phyloP scores from a whole-genome alignment of 2,888 invertebrate species.

The Volucella zonaria region DNA sequence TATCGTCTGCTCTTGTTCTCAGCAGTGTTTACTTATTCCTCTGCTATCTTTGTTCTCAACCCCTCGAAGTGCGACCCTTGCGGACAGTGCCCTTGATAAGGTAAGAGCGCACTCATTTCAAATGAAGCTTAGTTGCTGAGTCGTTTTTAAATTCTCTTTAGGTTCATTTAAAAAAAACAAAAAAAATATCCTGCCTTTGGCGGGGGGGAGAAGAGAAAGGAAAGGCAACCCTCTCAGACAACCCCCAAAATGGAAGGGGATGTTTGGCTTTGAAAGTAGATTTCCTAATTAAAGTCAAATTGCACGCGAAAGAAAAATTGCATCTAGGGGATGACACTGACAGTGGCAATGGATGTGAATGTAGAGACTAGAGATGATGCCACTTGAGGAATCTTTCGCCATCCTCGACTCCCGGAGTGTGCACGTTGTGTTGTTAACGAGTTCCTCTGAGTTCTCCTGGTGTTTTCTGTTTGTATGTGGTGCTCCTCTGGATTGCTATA shows the following conservation, averaged over 20 bases:
- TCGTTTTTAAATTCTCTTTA: slow-evolving; percentile 11
- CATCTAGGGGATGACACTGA: neutral
- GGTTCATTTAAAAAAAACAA: slow-evolving; percentile 35
- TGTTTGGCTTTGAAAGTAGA: neutral
- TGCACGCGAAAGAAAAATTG: slow-evolving; percentile 15
- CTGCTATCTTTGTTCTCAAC: neutral
- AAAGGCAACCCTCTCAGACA: neutral
- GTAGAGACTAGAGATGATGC: too few relatives aligned
- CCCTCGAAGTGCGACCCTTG: neutral
- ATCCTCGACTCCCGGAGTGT: too few relatives aligned
- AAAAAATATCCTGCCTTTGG: slow-evolving; percentile 32
- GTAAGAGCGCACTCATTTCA: neutral
- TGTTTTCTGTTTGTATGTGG: neutral
- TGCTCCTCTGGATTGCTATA: slow-evolving; percentile 3
- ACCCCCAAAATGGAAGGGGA: too few relatives aligned
- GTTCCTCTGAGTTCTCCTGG: neutral
- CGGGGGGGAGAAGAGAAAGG: neutral
- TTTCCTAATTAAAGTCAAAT: slow-evolving; percentile 53
- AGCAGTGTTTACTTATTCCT: neutral
- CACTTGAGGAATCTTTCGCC: slow-evolving; percentile 13
- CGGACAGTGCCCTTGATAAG: too few relatives aligned
- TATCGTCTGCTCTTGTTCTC: slow-evolving; percentile 13
- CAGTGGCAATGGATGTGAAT: too few relatives aligned
- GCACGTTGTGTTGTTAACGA: slow-evolving; percentile 42
- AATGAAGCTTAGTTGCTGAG: neutral